Base-by-base conservation (phyloP, 2,888 invertebrate genomes). In the Slavum lentiscoides region DNA sequence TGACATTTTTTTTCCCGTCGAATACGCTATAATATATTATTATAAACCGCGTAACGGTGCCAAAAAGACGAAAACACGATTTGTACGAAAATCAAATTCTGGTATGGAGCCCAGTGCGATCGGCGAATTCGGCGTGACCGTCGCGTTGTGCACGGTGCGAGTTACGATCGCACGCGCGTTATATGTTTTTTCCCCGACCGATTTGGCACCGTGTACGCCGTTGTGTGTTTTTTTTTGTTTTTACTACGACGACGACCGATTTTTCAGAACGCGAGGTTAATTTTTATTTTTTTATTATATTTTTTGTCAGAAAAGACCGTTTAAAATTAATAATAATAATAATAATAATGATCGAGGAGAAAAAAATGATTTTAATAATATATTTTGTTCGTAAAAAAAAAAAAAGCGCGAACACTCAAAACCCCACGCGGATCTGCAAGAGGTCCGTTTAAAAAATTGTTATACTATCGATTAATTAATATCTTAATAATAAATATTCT, bases 71-170 rank as follows among this genome's bases (percentile, higher is more conserved):
- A 66, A 72, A 58, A 72, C 23, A 23, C 17, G 30, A 61, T 61
- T 43, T 30, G 73, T 53, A 30, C 73, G 49, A 30, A 49, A 49
- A 74, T 62, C 62, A 62, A 74, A 62, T 73, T 21, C 49, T 62
- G 62, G 49, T 62, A 62, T 19, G 49, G 19, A 23, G 39, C 39
- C 21, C 70, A 21, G 55, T 37, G n/a, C 23, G 43, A 43, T 23
- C 13, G n/a, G 43, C 9, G 19, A 55, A 55, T 55, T 55, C 55
- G 19, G 6, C 55, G 19, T 55, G 69, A 70, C 55, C 30, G 55
- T 55, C n/a, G 37, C 23, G 21, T 39, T 30, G 30, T 30, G 30
- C n/a, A 19, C 37, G 30, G n/a, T 58, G 37, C 58, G 11, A 70
- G 58, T 58, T 70, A 61, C 61, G 72, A 43, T 43, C 43, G 1